Evolutionary conservation across 2,797 vertebrate species (phyloP), one percentile per base, ranked within the genome.

Genomic region (Streptopelia turtur): DNA sequence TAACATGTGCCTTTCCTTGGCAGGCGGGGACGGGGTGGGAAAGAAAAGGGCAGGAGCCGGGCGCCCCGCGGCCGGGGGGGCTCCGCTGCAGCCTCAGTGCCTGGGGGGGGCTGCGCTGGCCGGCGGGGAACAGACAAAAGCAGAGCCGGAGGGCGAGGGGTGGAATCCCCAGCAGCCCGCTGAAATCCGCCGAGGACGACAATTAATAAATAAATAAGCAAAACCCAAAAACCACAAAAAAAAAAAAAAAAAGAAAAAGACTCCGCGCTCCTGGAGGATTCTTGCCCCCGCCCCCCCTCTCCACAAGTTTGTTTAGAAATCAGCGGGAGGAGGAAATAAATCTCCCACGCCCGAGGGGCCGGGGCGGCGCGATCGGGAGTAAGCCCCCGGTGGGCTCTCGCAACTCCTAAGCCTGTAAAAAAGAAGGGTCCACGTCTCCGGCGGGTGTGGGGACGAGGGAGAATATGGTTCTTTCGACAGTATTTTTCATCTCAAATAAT

Each of bases 1-100:
- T 97, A 98, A 98, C 98, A 98, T 98, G 98, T 97, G 98, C 98
- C 97, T 97, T 97, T 81, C 92, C 93, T 95, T 75, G 84, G 80
- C 89, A 91, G 94, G 88, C 53, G 90, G 94, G 89, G 59, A 53
- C 76, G 91, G 90, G 77, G 39, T 39, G 94, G 92, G 82, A 92
- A 90, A 91, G 93, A 95, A 76, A 50, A 90, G 96, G 91, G 91
- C 75, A 9, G 95, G 64, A 95, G 89, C 80, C 86, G 70, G 88
- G 94, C 78, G 84, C 47, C 65, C 82, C 89, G 97, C 93, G 86
- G 80, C 76, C 75, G 83, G 76, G 86, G 83, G 85, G 82, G 79
- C 83, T 96, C 93, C 45, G 83, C 89, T 24, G 87, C 63, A 80
- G 86, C 68, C 91, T 91, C 94, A 43, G 60, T 82, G 89, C 57